A percentile compares a stretch with the other conserved stretches of the same genome.
phyloP scores from a whole-genome alignment of 1,140 invertebrate species.

The Camponotus pennsylvanicus region DNA sequence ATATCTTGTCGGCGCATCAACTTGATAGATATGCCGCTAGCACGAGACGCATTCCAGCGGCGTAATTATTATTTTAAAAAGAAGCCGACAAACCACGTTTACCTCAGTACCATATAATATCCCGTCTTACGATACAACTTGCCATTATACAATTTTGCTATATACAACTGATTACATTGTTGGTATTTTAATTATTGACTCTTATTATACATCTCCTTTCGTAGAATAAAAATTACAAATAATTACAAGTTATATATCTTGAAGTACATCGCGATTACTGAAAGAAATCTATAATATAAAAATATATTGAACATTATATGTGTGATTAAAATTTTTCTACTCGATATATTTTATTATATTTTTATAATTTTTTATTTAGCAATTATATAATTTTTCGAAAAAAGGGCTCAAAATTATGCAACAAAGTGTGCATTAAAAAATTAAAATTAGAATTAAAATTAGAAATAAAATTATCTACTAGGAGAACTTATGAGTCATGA shows the following conservation, averaged over 20 bases:
- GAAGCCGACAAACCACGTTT: background rate
- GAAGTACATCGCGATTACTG: background rate
- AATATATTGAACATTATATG: too few relatives aligned
- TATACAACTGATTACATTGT: background rate
- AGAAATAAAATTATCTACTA: background rate
- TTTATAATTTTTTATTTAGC: too few relatives aligned
- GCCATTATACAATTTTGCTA: background rate
- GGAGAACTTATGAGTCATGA: background rate
- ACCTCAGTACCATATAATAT: constrained; percentile 11
- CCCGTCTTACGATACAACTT: background rate
- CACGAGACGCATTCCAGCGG: constrained; percentile 36
- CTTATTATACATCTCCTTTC: background rate
- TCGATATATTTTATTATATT: too few relatives aligned
- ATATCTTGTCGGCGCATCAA: constrained; percentile 32
- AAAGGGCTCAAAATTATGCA: background rate
- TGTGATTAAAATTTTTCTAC: too few relatives aligned
- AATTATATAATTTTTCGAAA: background rate
- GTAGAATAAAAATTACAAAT: background rate
- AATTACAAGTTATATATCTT: background rate
- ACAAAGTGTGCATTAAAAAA: background rate
- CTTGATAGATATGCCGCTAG: constrained; percentile 13
- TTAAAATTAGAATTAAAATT: background rate
- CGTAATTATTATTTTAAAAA: constrained; percentile 50
- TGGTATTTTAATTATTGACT: background rate
- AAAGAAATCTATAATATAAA: background rate